Conservation (phyloP, 2,113 vertebrate genomes). For the Salvelinus sp. region DNA sequence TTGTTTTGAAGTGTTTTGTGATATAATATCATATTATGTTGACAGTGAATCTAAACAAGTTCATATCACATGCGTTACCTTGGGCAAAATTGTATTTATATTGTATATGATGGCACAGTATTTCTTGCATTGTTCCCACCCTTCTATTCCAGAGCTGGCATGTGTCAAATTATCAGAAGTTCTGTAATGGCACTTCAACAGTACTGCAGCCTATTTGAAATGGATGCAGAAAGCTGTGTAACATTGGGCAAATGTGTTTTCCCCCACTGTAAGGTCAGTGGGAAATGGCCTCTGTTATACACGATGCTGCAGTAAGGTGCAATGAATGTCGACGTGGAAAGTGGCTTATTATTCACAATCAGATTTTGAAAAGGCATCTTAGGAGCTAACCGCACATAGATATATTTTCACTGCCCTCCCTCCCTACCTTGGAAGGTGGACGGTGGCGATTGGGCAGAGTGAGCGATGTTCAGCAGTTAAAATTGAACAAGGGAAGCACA, state of each 20-base stretch:
- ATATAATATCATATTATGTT: neutral
- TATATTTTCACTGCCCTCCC: conserved; percentile 26
- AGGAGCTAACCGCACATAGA: conserved; percentile 28
- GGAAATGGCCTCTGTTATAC: conserved; percentile 36
- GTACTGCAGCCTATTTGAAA: neutral
- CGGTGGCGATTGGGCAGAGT: conserved; percentile 36
- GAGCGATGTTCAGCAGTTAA: conserved; percentile 22
- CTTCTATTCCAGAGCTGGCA: neutral
- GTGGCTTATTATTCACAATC: conserved; percentile 47
- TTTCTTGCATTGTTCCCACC: neutral
- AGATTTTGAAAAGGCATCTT: conserved; percentile 38
- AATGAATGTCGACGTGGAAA: conserved; percentile 40
- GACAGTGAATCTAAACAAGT: neutral
- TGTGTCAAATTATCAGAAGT: conserved; percentile 26
- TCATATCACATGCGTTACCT: neutral
- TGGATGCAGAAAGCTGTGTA: conserved; percentile 28
- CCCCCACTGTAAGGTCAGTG: conserved; percentile 29
- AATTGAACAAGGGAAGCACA: conserved; percentile 28
- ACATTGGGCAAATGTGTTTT: conserved; percentile 46
- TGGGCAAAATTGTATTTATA: neutral
- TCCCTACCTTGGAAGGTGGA: conserved; percentile 2
- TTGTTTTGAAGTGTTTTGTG: neutral
- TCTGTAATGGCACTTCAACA: conserved; percentile 3
- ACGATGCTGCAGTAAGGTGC: conserved; percentile 37
- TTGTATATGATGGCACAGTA: neutral